A percentile compares a stretch with the other conserved stretches of the same genome.
Conservation (phyloP, 2,888 invertebrate species). For the Cryptosula pallasiana region DNA sequence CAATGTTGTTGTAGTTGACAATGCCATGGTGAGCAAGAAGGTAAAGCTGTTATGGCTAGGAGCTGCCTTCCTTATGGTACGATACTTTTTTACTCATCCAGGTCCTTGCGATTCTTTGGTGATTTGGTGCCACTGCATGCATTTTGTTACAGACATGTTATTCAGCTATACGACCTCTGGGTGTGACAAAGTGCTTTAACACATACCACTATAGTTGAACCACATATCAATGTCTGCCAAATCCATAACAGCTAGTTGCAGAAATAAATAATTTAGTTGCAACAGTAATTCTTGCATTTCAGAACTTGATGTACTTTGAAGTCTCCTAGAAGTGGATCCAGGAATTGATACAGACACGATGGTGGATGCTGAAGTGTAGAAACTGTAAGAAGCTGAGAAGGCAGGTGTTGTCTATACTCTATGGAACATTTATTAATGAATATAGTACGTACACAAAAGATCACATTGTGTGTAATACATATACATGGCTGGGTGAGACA, state of each 20-base stretch:
- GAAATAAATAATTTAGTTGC: not conserved
- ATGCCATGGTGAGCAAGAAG: not conserved
- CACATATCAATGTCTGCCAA: too few relatives aligned
- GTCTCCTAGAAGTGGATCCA: not conserved
- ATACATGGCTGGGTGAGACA: not conserved
- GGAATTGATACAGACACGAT: too few relatives aligned
- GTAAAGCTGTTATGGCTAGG: not conserved
- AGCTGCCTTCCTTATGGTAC: slow-evolving; percentile 2
- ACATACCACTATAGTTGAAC: too few relatives aligned
- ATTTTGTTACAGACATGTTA: too few relatives aligned
- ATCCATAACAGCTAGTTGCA: not conserved
- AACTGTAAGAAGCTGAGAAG: too few relatives aligned
- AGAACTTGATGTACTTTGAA: slow-evolving; percentile 22
- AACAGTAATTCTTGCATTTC: not conserved
- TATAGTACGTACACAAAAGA: too few relatives aligned
- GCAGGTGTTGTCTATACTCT: not conserved
- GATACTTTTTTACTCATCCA: not conserved
- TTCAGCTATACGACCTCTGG: too few relatives aligned
- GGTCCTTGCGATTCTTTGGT: too few relatives aligned
- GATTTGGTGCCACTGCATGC: too few relatives aligned
- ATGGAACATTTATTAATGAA: not conserved
- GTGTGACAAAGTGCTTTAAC: too few relatives aligned
- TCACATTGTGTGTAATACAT: too few relatives aligned
- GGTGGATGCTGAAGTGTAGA: too few relatives aligned
- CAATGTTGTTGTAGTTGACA: not conserved